Evolutionary conservation across 2,888 invertebrate genomes (phyloP).

Genomic region (Gandaritis pyraliata): DNA sequence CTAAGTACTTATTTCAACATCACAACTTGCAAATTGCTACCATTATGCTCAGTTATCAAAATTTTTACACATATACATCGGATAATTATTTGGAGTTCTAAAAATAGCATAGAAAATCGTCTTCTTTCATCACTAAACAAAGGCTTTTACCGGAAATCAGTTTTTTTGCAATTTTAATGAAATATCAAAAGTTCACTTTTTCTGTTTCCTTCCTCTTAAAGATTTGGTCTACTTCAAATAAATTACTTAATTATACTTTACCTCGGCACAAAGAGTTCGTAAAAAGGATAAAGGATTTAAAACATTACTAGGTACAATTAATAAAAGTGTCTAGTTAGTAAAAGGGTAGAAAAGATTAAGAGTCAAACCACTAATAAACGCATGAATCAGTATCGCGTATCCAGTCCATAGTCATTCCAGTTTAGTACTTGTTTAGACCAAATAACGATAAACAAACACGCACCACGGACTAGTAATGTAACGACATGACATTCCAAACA

Average conservation of each 20-base stretch:
- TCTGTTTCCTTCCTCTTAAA: slow-evolving; percentile 35
- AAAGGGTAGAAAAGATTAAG: not conserved
- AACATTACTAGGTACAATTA: slow-evolving; percentile 35
- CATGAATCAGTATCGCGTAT: slow-evolving; percentile 1
- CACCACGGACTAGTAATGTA: slow-evolving; percentile 1
- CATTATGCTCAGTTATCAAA: too few species aligned
- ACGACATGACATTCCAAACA: slow-evolving; percentile 6
- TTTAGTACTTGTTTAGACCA: not conserved
- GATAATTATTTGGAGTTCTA: too few species aligned
- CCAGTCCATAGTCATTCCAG: not conserved
- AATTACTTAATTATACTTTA: slow-evolving; percentile 45
- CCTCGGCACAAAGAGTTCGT: slow-evolving; percentile 43
- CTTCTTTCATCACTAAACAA: not conserved
- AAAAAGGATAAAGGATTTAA: slow-evolving; percentile 38
- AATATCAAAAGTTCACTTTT: slow-evolving; percentile 35
- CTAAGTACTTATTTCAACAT: too few species aligned
- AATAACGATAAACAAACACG: not conserved
- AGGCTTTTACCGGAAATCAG: not conserved
- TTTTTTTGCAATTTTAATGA: slow-evolving; percentile 39
- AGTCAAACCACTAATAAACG: slow-evolving; percentile 6
- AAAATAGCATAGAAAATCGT: too few species aligned
- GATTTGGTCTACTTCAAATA: slow-evolving; percentile 40
- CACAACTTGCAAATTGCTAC: not conserved
- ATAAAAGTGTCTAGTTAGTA: slow-evolving; percentile 28
- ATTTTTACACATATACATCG: too few species aligned